Evolutionary conservation across 2,113 vertebrate species (phyloP), one percentile per base, ranked within the genome.

Genomic region (Lophochroa leadbeateri): DNA sequence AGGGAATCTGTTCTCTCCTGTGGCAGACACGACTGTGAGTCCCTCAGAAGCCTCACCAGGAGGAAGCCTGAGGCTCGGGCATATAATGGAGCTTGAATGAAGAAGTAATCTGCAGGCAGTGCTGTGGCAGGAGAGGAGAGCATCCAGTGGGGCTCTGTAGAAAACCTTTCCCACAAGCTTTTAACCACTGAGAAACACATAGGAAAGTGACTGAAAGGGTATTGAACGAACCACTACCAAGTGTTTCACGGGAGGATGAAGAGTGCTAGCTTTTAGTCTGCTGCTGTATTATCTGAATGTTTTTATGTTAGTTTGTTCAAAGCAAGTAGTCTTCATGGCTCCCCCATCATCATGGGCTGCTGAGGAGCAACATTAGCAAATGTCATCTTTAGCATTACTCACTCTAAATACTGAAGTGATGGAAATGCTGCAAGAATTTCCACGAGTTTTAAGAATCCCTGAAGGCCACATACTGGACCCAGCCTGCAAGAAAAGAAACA

Each of bases 321-420:
- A 82, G 19, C 23, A 83, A 49, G 15, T 14, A 53, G 31, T 23
- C 39, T 72, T 37, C 8, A 7, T 43, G 41, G n/a, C 61, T 91
- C 33, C 25, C 50, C n/a, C 20, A 16, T 23, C 31, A 37, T 35
- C 41, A 78, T n/a, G 9, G 16, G 25, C 41, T 75, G n/a, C 63
- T 61, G 50, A 78, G 39, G 5, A 86, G 24, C 37, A 67, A 28
- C 4, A 2, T n/a, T 14, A 58, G 19, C 39, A 24, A 19, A 72
- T 27, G 57, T 24, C 20, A 50, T 35, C n/a, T 70, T 49, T 49
- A 83, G 19, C 29, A 68, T 61, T 87, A 97, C 98, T 98, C 96
- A 99, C 99, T 99, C 99, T 67, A 99, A 94, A 76, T 98, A 98
- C 68, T 98, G 98, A 16, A 99, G 98, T 58, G 98, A 98, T 11